A percentile compares a stretch with the other conserved stretches of the same genome.
These are phyloP conservation scores for Cyphomyrus discorhynchus DNA, from an alignment of 2,113 vertebrate genomes.

Conservation along the genomic window DNA sequence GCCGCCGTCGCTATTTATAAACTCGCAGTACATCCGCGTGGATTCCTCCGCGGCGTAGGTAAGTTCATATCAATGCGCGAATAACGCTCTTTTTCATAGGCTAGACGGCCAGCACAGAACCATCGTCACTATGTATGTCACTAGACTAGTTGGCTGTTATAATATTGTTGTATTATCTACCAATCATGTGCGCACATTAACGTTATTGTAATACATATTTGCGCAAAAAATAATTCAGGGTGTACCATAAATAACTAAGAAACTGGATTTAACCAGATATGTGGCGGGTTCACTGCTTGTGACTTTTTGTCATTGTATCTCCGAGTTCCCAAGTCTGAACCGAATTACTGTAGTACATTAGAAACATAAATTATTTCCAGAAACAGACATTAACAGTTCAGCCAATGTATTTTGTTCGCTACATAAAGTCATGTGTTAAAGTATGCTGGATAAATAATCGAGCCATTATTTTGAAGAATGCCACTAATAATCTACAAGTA, in stretches of 20 bases:
- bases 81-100: neutral
- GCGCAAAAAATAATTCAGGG: neutral
- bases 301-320: neutral
- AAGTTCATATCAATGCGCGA: constrained; percentile 42
- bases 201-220: neutral
- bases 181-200: neutral
- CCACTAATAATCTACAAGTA: neutral
- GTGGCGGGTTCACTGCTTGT: neutral
- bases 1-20: constrained; percentile 16
- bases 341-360: neutral
- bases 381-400: neutral
- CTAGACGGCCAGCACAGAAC: neutral
- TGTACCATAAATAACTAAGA: neutral
- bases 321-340: neutral
- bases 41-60: constrained; percentile 12
- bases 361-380: neutral
- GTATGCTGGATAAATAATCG: neutral
- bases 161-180: neutral
- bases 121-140: neutral
- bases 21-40: neutral
- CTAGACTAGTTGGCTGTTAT: neutral
- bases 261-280: neutral
- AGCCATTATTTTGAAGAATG: neutral
- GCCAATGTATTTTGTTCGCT: neutral
- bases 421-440: neutral